phyloP scores from a whole-genome alignment of 2,888 invertebrate genomes.

The Meghimatium bilineatum region DNA sequence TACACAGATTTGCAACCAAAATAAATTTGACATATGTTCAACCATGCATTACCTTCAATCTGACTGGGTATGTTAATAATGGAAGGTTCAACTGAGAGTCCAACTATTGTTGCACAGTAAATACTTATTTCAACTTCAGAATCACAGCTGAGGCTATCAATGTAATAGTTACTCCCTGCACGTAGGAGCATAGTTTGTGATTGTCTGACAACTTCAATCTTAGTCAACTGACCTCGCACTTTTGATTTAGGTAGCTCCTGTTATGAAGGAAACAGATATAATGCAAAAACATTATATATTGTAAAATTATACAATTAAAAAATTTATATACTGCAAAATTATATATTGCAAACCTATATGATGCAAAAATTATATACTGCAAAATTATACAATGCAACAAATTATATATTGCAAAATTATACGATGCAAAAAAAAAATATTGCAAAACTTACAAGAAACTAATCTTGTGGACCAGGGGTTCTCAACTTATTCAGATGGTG shows the following conservation, averaged over 20 bases:
- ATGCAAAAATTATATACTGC: too few species aligned
- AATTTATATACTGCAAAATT: too few species aligned
- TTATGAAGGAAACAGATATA: not conserved
- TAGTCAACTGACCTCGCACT: not conserved
- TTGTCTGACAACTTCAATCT: not conserved
- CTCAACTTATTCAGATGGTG: too few species aligned
- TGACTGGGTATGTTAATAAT: not conserved
- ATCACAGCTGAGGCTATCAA: not conserved
- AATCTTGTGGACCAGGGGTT: too few species aligned
- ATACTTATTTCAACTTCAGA: not conserved
- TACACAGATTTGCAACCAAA: not conserved
- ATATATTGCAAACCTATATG: too few species aligned
- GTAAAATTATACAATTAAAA: too few species aligned
- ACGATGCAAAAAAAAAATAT: too few species aligned
- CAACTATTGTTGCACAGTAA: not conserved
- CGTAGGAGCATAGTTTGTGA: not conserved
- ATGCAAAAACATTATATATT: not conserved
- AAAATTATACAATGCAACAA: too few species aligned
- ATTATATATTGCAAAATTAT: too few species aligned
- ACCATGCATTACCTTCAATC: slow-evolving; percentile 12
- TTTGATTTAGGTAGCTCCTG: not conserved
- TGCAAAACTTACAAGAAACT: too few species aligned
- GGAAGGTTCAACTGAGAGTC: not conserved
- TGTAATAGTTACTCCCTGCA: not conserved
- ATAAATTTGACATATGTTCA: not conserved